Evolutionary conservation across 2,888 invertebrate species (phyloP).

Genomic region (Coecobrya sp.): DNA sequence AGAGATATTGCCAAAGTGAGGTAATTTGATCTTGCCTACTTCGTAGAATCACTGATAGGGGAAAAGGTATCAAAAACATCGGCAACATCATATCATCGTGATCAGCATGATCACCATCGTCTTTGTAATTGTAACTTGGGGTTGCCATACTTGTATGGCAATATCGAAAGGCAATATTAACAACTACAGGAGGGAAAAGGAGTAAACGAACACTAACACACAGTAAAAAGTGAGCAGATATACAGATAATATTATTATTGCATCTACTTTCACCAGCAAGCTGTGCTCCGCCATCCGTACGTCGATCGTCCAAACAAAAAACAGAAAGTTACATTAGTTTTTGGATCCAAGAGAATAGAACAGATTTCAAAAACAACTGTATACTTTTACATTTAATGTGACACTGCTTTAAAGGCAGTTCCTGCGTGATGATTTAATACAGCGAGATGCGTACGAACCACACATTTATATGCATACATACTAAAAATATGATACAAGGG

Average conservation of each 20-base stretch:
- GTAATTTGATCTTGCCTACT: constrained; percentile 46
- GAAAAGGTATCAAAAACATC: constrained; percentile 25
- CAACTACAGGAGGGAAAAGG: background rate
- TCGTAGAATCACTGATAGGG: background rate
- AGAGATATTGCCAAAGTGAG: constrained; percentile 31
- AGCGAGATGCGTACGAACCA: background rate
- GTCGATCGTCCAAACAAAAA: background rate
- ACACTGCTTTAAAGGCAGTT: constrained; percentile 26
- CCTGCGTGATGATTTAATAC: constrained; percentile 20
- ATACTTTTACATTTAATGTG: constrained; percentile 15
- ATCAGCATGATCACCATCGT: constrained; percentile 25
- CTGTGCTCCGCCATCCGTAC: background rate
- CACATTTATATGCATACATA: background rate
- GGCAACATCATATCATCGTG: constrained; percentile 6
- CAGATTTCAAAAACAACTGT: constrained; percentile 7
- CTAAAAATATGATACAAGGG: background rate
- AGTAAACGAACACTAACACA: background rate
- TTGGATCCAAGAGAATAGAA: background rate
- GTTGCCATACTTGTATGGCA: constrained; percentile 10
- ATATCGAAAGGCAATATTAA: constrained; percentile 31
- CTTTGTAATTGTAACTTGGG: constrained; percentile 38
- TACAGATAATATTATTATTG: background rate
- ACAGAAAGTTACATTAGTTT: constrained; percentile 7
- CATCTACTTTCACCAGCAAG: constrained; percentile 1
- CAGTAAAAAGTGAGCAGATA: background rate